Evolutionary conservation across 2,888 invertebrate species (phyloP), one percentile per base, ranked within the genome.

Genomic region (Cerastoderma edule): DNA sequence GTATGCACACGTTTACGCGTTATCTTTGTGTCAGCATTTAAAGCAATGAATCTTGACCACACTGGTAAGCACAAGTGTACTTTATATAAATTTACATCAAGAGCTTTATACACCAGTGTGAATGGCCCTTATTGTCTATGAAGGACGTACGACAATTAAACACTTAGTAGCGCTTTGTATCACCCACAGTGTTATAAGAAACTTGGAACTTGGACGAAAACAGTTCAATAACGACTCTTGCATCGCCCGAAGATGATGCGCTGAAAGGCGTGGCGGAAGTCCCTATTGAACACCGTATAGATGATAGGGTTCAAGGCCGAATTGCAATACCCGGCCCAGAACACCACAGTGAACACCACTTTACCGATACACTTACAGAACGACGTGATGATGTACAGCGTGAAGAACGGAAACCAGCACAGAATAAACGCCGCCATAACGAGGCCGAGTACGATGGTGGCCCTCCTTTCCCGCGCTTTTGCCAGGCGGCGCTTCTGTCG

Each of bases 341-440:
- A 98, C 46, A 97, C 98, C 84, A 97, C 96, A 72, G 97, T 96
- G 91, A 98, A 98, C 19, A 91, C 89, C 39, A 88, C 86, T 5
- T 80, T 88, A 80, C 84, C 92, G 78, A 89, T 90, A 72, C 88
- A 86, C 56, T 85, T 73, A 66, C 92, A 92, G 67, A 93, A 90
- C 0, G 93, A 92, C 19, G 92, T 92, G 39, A 92, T 89, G 1
- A 93, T 90, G 81, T 94, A 94, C 76, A 93, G 86, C 5, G 91
- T 96, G 95, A 99, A 99, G 93, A 99, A 99, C 0, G 99, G 99
- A 91, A 99, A 94, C 99, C 99, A 99, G 92, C 98, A 98, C 74
- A 98, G 96, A 88, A 99, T 99, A 93, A 99, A 99, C 87, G 98
- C 98, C 80, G 98, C 98, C 97, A 99, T 98, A 85, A 99, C 99